Evolutionary conservation across 2,797 vertebrate species (phyloP).

Genomic region (Carcharodon carcharias): DNA sequence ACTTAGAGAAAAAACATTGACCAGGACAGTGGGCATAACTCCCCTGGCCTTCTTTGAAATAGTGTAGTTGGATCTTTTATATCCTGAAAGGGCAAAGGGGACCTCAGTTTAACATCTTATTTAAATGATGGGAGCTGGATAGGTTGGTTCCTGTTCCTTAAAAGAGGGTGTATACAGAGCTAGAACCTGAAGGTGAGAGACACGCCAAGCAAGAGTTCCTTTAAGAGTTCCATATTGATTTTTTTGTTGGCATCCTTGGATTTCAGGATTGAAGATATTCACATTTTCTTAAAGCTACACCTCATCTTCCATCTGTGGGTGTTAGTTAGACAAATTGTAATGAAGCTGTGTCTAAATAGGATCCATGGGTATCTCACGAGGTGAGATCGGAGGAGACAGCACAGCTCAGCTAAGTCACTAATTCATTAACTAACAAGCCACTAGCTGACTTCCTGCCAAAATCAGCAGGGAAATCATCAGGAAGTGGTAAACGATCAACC

Average conservation of each 20-base stretch:
- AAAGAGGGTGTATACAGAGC: neutral
- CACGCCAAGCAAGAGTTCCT: neutral
- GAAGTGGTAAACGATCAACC: neutral
- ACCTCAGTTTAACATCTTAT: neutral
- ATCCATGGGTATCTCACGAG: neutral
- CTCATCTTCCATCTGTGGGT: neutral
- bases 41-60: no score
- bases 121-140: neutral
- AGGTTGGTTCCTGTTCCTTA: neutral
- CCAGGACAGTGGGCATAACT: no score
- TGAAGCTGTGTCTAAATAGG: neutral
- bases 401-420: neutral
- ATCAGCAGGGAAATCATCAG: neutral
- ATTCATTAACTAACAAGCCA: neutral
- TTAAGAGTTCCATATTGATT: neutral
- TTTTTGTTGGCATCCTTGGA: neutral
- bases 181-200: neutral
- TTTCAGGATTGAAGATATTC: neutral
- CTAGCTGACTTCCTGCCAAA: neutral
- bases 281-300: neutral
- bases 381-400: neutral
- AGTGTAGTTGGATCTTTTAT: no score
- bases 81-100: no score
- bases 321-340: neutral
- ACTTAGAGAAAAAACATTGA: no score